Percentiles rank a stretch among this genome's conserved stretches.
Conservation (phyloP, 92 coral and sea anemone species). For the Bergia sp. region DNA sequence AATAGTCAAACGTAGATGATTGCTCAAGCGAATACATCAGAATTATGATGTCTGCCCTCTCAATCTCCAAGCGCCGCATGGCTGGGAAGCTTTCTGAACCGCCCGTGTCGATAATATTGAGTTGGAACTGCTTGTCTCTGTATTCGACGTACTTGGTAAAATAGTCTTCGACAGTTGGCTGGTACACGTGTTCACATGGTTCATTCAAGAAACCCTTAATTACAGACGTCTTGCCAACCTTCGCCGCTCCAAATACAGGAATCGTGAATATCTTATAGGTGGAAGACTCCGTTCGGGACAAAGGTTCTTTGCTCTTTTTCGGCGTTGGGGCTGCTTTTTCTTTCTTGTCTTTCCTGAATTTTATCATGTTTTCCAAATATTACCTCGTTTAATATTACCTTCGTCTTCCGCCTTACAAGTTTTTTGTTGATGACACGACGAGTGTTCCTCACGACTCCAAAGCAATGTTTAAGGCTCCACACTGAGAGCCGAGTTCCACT, state of each 20-base stretch:
- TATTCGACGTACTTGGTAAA: conserved; percentile 73
- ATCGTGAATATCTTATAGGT: conserved; percentile 69
- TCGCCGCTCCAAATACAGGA: conserved; percentile 82
- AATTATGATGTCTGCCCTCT: conserved; percentile 78
- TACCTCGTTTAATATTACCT: background rate
- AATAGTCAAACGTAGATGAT: conserved; percentile 72
- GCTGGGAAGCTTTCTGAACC: conserved; percentile 93
- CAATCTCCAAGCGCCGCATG: conserved; percentile 81
- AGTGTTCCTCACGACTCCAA: background rate
- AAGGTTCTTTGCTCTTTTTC: conserved; percentile 17
- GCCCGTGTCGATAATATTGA: conserved; percentile 87
- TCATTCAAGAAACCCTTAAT: conserved; percentile 72
- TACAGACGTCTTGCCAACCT: conserved; percentile 80
- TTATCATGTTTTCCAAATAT: conserved; percentile 3
- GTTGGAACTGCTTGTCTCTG: conserved; percentile 79
- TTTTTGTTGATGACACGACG: background rate
- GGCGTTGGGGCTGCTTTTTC: conserved; percentile 10
- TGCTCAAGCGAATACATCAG: conserved; percentile 82
- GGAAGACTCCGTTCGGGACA: conserved; percentile 55
- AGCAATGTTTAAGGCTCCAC: background rate
- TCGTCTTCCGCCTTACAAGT: background rate
- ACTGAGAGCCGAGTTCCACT: background rate
- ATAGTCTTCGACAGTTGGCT: conserved; percentile 86
- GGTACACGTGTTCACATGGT: conserved; percentile 61
- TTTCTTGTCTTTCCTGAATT: conserved; percentile 26